Conservation (phyloP, 2,888 invertebrate species). For the Catocala nupta region DNA sequence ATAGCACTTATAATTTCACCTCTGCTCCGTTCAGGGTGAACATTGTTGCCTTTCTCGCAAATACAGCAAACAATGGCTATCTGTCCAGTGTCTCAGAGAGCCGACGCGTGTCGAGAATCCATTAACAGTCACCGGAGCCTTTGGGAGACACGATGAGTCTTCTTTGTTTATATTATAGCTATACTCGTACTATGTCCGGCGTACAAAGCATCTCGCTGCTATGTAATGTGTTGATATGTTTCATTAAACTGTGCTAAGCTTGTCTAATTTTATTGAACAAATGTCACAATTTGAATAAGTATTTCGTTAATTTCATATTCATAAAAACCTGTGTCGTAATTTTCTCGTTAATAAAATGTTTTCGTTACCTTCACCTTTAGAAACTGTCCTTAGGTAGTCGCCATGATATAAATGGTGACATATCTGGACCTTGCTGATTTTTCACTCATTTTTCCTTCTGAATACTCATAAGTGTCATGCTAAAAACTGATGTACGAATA, state of each 20-base stretch:
- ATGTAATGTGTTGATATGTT: conserved; percentile 16
- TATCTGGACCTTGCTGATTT: conserved; percentile 2
- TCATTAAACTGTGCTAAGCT: no score
- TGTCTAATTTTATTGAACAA: no score
- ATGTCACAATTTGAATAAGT: not conserved
- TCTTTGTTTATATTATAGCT: conserved; percentile 23
- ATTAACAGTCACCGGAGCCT: conserved; percentile 55
- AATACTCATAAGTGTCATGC: not conserved
- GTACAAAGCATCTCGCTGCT: conserved; percentile 30
- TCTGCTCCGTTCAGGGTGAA: conserved; percentile 26
- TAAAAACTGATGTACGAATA: not conserved
- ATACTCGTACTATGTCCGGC: conserved; percentile 28
- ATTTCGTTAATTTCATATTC: not conserved
- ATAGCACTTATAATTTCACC: conserved; percentile 36
- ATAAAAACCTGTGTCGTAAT: not conserved
- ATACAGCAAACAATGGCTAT: conserved; percentile 47
- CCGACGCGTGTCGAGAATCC: conserved; percentile 52
- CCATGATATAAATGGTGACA: conserved; percentile 2
- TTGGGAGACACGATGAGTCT: conserved; percentile 44
- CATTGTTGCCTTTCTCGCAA: conserved; percentile 42
- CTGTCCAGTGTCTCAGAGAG: conserved; percentile 40
- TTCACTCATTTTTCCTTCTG: not conserved
- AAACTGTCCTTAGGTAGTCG: not conserved
- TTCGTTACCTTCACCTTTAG: conserved; percentile 5
- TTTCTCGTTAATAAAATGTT: not conserved